These are phyloP conservation scores for Mycteria americana DNA, from an alignment of 2,797 vertebrate genomes.

Conservation along the genomic window DNA sequence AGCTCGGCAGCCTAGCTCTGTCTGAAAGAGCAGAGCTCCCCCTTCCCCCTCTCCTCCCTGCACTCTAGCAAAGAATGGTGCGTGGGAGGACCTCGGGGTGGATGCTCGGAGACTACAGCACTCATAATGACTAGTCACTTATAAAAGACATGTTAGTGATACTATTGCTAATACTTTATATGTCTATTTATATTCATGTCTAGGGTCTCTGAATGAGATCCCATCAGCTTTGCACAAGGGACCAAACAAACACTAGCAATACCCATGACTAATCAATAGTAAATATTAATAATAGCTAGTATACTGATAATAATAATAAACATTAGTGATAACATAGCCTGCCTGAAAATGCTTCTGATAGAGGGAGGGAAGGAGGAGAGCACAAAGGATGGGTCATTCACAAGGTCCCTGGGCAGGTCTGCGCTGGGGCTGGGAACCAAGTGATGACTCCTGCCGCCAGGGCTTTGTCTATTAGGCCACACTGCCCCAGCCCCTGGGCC, in stretches of 20 bases:
- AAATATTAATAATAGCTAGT: not conserved
- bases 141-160: not conserved
- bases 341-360: not conserved
- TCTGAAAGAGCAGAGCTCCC: constrained; percentile 8
- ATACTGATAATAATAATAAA: not conserved
- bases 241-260: not conserved
- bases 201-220: not conserved
- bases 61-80: not conserved
- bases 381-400: not conserved
- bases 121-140: not conserved
- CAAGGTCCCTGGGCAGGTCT: not conserved
- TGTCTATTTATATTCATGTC: not conserved
- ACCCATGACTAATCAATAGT: not conserved
- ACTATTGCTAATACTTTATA: not conserved
- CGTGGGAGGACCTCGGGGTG: constrained; percentile 19
- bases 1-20: not conserved
- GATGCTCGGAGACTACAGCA: constrained; percentile 6
- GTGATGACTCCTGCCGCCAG: not conserved
- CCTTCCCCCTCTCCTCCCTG: constrained; percentile 16
- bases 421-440: not conserved
- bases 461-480: not conserved
- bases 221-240: not conserved
- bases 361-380: not conserved
- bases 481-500: not conserved
- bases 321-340: not conserved